Evolutionary conservation across 2,888 invertebrate genomes (phyloP), one percentile per base, ranked within the genome.

Genomic region (Therioaphis trifolii): DNA sequence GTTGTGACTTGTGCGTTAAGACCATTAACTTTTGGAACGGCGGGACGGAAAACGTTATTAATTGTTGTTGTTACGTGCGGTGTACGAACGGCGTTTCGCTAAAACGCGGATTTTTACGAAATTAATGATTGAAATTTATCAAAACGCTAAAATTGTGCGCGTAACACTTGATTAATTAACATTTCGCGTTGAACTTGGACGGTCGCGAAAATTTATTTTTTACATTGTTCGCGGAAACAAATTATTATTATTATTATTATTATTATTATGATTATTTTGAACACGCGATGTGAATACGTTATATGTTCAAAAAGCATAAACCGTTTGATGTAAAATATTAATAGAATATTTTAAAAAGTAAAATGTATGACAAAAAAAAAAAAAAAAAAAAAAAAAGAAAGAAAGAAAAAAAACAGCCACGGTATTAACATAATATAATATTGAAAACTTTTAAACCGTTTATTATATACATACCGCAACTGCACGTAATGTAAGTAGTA

Each of bases 41-140:
- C 18, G 49, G 49, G 29, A 35, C n/a, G 52, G 66, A 77, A 66
- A 66, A 35, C 11, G 29, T 66, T 18, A 66, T 77, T 77, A 77
- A 77, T 77, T 77, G 63, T 63, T 29, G 29, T 77, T 29, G 66
- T 15, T 75, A 18, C n/a, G n/a, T 46, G 43, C 21, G 15, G 9
- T 21, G 24, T 75, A 15, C 18, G 18, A 75, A 46, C 40, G 7
- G 9, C 15, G 14, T 35, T 11, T 24, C 24, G 18, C 40, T 1
- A 18, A 27, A 43, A 24, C 61, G 58, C n/a, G n/a, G n/a, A n/a
- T 66, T 66, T 58, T 75, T 24, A 40, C 24, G 15, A 40, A 58
- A 75, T 58, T 24, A 12, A 76, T 76, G 29, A 46, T 46, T 27
- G 18, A 3, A 74, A 61, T 61, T 18, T 21, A 43, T 75, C 9